These are phyloP conservation scores for Melanotaenia trifasciata DNA, from an alignment of 2,797 vertebrate genomes.

Conservation along the genomic window DNA sequence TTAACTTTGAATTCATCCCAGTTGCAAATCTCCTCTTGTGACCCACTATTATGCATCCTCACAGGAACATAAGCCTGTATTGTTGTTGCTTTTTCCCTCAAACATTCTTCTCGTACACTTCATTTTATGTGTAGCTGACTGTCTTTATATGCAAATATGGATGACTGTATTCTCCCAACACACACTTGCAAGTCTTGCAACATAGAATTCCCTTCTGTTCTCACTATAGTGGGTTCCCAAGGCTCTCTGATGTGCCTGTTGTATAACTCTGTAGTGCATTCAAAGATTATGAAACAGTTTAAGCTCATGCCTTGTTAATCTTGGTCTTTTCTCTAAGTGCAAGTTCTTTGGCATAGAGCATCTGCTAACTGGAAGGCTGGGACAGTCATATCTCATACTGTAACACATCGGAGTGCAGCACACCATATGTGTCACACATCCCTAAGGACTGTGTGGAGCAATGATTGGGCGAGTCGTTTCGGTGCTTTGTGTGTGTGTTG, in stretches of 20 bases:
- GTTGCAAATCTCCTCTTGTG: slow-evolving; percentile 14
- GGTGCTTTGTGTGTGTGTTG: background rate
- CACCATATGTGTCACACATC: slow-evolving; percentile 42
- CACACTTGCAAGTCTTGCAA: slow-evolving; percentile 20
- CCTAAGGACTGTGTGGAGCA: slow-evolving; percentile 10
- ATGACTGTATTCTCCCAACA: slow-evolving; percentile 7
- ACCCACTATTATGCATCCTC: slow-evolving; percentile 11
- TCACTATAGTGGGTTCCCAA: background rate
- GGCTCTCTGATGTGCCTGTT: slow-evolving; percentile 24
- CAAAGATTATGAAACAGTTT: slow-evolving; percentile 15
- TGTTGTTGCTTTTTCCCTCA: background rate
- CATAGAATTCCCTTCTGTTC: slow-evolving; percentile 15
- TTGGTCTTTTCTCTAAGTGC: slow-evolving; percentile 14
- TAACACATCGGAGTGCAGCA: slow-evolving; percentile 20
- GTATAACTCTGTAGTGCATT: slow-evolving; percentile 7
- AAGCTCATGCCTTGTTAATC: slow-evolving; percentile 17
- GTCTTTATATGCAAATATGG: slow-evolving; percentile 22
- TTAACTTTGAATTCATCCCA: slow-evolving; percentile 40
- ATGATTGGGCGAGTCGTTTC: slow-evolving; percentile 24
- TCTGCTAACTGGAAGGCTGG: slow-evolving; percentile 34
- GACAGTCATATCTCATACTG: slow-evolving; percentile 29
- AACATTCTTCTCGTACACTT: slow-evolving; percentile 20
- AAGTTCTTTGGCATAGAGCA: slow-evolving; percentile 29
- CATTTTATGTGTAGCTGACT: slow-evolving; percentile 3
- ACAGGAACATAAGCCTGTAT: slow-evolving; percentile 13